Base-by-base conservation (phyloP, 2,113 vertebrate species). In the Ondatra zibethicus region DNA sequence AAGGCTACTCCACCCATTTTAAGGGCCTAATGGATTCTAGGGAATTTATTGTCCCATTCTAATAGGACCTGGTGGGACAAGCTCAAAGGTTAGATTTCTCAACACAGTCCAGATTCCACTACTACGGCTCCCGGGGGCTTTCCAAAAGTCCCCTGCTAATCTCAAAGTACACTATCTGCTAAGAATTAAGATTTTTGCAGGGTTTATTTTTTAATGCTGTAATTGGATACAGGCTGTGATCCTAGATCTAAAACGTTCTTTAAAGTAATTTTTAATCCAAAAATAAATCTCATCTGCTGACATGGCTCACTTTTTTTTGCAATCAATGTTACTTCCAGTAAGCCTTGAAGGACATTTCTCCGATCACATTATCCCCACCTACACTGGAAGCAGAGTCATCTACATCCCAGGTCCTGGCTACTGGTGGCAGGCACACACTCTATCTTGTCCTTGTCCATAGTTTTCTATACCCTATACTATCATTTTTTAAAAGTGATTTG, bases 11-110 rank as follows among this genome's bases (percentile, higher is more conserved):
- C 45, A 70, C 47, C 86, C 72, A 87, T 61, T 92, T 94, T 87
- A 90, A 80, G 58, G 70, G 55, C 78, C 63, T 93, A 88, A 39
- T 45, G 58, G 88, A 73, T 81, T 66, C 86, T 86, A 36, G 81
- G 66, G 86, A 81, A 95, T 96, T 95, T 96, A 97, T 65, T 76
- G 72, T 88, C 55, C 68, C 70, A 76, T 86, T 97, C 42, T 47
- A 88, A 73, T 58, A 94, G 13, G 81, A 68, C 36, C 55, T 55
- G 75, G 25, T 52, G 3, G 68, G 45, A 95, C 58, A 89, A 95
- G 77, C 77, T 93, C 95, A 85, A n/a, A 88, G 76, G 65, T 36
- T 87, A 88, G 61, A 95, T 88, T 93, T 92, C 91, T 89, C 58
- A 88, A 76, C 39, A 58, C 65, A 0, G 77, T 50, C 42, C 70